Evolutionary conservation across 2,113 vertebrate genomes (phyloP).

Genomic region (Lagopus leucura): DNA sequence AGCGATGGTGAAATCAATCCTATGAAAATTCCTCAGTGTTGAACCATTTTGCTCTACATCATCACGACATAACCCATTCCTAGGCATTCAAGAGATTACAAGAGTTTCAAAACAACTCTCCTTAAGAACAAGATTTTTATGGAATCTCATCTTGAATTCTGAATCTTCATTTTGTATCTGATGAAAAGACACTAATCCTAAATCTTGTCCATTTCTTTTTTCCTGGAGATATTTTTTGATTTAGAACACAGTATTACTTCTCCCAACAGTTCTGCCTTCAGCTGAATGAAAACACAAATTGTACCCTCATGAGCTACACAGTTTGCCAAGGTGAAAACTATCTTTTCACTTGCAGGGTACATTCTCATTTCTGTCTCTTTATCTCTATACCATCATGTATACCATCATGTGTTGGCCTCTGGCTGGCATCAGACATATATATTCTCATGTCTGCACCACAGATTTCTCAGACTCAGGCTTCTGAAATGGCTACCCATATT

Average conservation of each 20-base stretch:
- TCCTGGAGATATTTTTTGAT: background rate
- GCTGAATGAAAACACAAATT: background rate
- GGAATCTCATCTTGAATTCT: background rate
- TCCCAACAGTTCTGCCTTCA: background rate
- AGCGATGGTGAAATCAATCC: background rate
- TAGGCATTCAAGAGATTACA: background rate
- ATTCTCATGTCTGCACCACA: background rate
- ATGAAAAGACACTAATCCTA: background rate
- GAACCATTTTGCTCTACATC: background rate
- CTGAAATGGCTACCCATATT: background rate
- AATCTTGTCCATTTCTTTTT: background rate
- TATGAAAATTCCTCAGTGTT: background rate
- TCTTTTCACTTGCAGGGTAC: background rate
- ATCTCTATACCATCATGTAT: background rate
- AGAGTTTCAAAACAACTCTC: background rate
- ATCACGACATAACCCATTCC: background rate
- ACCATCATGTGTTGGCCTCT: background rate
- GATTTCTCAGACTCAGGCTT: background rate
- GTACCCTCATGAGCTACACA: background rate
- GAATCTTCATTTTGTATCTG: background rate
- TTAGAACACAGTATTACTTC: background rate
- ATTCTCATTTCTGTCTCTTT: background rate
- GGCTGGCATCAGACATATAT: background rate
- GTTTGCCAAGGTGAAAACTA: background rate
- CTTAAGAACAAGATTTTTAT: background rate